phyloP scores from a whole-genome alignment of 1,140 invertebrate species.

The Nymphalis io region DNA sequence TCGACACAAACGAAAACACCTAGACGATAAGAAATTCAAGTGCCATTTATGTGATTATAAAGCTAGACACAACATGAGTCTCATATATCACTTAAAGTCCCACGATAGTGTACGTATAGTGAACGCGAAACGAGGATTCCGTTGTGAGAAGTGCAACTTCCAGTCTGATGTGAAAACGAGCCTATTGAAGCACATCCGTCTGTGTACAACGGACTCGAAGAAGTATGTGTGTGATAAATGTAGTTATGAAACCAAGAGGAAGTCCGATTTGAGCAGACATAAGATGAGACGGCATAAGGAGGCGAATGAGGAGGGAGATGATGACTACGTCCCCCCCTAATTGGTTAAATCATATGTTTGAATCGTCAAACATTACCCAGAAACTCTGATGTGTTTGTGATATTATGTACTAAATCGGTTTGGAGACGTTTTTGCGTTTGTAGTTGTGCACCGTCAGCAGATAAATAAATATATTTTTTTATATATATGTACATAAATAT shows the following conservation, averaged over 20 bases:
- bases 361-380: neutral
- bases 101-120: constrained; percentile 38
- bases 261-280: constrained; percentile 50
- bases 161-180: constrained; percentile 27
- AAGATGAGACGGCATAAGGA: constrained; percentile 39
- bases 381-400: no score
- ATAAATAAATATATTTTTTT: no score
- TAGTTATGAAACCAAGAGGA: constrained; percentile 43
- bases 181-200: constrained; percentile 43
- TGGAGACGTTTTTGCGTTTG: no score
- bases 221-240: constrained; percentile 43
- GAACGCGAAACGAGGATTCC: constrained; percentile 32
- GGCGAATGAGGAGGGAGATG: constrained; percentile 31
- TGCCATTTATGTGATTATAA: constrained; percentile 62
- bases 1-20: constrained; percentile 55
- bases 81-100: constrained; percentile 60
- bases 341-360: neutral
- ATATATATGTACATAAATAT: no score
- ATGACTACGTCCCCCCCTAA: constrained; percentile 33
- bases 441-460: no score
- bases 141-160: constrained; percentile 54
- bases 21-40: constrained; percentile 45
- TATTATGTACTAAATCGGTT: no score
- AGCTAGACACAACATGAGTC: constrained; percentile 60
- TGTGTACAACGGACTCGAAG: constrained; percentile 23